Conservation (phyloP, 2,113 vertebrate species). For the Bungarus multicinctus region DNA sequence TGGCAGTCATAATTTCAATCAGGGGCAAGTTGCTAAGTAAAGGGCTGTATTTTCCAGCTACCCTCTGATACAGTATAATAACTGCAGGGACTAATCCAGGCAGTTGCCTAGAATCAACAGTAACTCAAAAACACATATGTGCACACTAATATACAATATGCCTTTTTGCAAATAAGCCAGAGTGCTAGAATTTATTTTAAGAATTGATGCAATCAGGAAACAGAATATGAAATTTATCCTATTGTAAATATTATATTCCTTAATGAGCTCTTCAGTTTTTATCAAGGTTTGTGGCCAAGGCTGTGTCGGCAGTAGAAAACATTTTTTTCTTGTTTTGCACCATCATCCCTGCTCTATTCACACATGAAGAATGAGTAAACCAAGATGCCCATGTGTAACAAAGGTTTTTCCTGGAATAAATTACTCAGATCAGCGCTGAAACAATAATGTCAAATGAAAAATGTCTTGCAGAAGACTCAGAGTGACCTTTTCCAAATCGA, state of each 20-base stretch:
- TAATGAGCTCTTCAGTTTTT: background rate
- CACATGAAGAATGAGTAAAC: background rate
- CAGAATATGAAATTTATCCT: background rate
- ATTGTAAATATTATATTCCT: background rate
- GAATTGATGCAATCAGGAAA: background rate
- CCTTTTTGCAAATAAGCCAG: background rate
- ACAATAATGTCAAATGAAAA: slow-evolving; percentile 5
- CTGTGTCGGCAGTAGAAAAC: background rate
- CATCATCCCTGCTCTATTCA: background rate
- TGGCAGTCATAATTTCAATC: background rate
- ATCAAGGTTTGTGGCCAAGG: background rate
- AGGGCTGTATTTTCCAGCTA: background rate
- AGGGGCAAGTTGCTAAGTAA: background rate
- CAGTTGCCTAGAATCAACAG: background rate
- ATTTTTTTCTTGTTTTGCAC: background rate
- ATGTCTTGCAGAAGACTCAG: background rate
- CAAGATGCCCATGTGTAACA: background rate
- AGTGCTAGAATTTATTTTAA: background rate
- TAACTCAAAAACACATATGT: background rate
- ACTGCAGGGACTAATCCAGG: background rate
- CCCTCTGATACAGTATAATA: background rate
- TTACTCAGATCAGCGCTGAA: background rate
- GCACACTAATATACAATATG: background rate
- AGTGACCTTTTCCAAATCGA: background rate
- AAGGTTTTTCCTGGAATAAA: background rate